Evolutionary conservation across 1,140 invertebrate genomes (phyloP), one percentile per base, ranked within the genome.

Genomic region (Neodiprion lecontei): DNA sequence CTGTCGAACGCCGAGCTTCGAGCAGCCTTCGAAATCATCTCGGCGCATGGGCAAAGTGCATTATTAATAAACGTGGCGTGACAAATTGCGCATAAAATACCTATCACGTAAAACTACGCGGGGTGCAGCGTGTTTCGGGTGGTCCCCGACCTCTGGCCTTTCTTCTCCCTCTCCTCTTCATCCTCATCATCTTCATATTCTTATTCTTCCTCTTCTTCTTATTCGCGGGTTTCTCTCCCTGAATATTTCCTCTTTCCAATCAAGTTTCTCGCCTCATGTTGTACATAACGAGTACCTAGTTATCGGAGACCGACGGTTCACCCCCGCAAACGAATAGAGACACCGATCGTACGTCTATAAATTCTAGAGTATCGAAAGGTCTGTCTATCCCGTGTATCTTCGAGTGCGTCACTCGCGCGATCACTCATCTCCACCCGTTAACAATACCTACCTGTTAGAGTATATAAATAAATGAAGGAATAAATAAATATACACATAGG

Each of bases 1-100:
- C 28, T 40, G 28, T 40, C 28, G 28, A 40, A 40, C 28, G 5
- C 28, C 28, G 28, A 40, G 28, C 28, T 40, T 40, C 2, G 5
- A 40, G 28, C 28, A 40, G 28, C 11, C 53, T 61, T 61, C 53
- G 5, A 61, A 9, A 9, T 8, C 53, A 5, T 61, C 53, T 61
- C 53, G 53, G 53, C 53, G 53, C 53, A 40, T 40, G 53, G 53
- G 53, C 53, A 61, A 61, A 61, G 53, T 61, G 53, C 53, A 61
- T 61, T 61, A 61, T 40, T 40, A 40, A 3, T 40, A 40, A 40
- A 40, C 4, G 53, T 61, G 9, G 53, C 53, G 53, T 9, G 53
- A 14, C 11, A 61, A 17, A 61, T 14, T 5, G n/a, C 53, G 53
- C 53, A 3, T 14, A 12, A 17, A 40, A 40, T 40, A 40, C 5